Percentiles rank a stretch among this genome's conserved stretches.
These are phyloP conservation scores for Campoletis sonorensis DNA, from an alignment of 1,140 invertebrate species.

Conservation along the genomic window DNA sequence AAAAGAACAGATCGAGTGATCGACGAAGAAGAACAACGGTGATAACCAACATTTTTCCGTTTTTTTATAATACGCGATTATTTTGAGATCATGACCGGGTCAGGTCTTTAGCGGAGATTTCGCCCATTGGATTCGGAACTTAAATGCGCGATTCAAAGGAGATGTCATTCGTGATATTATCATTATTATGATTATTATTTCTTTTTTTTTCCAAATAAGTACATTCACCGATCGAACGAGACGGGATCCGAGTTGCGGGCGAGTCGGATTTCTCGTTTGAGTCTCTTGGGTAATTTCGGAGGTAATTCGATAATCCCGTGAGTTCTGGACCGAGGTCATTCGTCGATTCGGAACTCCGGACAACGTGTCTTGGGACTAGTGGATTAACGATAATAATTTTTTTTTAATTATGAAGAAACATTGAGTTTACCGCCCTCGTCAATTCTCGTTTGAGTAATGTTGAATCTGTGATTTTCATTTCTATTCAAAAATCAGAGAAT, in stretches of 20 bases:
- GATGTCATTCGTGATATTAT: background rate
- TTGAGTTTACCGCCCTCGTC: slow-evolving; percentile 4
- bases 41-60: background rate
- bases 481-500: slow-evolving; percentile 9
- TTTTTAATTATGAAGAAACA: slow-evolving; percentile 1
- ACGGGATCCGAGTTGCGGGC: background rate
- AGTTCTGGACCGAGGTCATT: slow-evolving; percentile 47
- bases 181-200: slow-evolving; percentile 3
- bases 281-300: slow-evolving; percentile 44
- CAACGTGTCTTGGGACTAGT: slow-evolving; percentile 9
- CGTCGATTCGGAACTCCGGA: slow-evolving; percentile 49
- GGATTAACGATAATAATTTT: background rate
- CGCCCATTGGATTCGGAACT: background rate
- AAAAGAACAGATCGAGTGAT: background rate
- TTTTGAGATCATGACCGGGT: slow-evolving; percentile 4
- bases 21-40: background rate
- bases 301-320: slow-evolving; percentile 37
- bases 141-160: background rate
- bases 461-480: background rate
- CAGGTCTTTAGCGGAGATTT: background rate
- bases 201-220: slow-evolving; percentile 32
- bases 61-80: background rate
- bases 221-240: slow-evolving; percentile 34
- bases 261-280: background rate
- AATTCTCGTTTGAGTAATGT: slow-evolving; percentile 1